Percentiles rank a stretch among this genome's conserved stretches.
phyloP scores from a whole-genome alignment of 2,888 invertebrate species.

The Itoplectis maculator region DNA sequence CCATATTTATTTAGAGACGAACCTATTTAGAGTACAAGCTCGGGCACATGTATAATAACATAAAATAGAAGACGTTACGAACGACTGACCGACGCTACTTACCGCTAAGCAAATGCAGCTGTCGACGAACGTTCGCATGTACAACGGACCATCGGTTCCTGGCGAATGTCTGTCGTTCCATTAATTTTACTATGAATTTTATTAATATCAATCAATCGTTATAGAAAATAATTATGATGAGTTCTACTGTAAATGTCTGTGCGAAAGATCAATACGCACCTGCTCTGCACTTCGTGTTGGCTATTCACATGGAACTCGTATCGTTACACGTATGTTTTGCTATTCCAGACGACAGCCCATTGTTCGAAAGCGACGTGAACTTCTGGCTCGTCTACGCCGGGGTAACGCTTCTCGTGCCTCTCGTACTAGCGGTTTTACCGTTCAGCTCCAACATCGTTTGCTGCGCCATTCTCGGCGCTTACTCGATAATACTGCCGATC shows the following conservation, averaged over 20 bases:
- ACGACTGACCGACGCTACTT: background rate
- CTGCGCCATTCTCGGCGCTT: constrained; percentile 88
- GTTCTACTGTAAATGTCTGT: too few relatives aligned
- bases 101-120: background rate
- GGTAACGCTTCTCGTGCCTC: constrained; percentile 85
- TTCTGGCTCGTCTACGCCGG: constrained; percentile 88
- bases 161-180: too few relatives aligned
- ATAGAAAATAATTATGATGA: too few relatives aligned
- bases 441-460: constrained; percentile 87
- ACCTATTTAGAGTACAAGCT: constrained; percentile 80
- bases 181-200: too few relatives aligned
- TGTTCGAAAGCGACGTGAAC: constrained; percentile 86
- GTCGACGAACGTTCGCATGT: background rate
- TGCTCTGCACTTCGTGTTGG: too few relatives aligned
- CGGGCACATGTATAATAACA: constrained; percentile 71
- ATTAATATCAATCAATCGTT: too few relatives aligned
- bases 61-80: background rate
- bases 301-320: too few relatives aligned
- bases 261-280: too few relatives aligned
- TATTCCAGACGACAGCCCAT: constrained; percentile 84
- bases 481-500: constrained; percentile 87
- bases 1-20: constrained; percentile 80
- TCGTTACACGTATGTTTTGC: constrained; percentile 32
- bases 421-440: constrained; percentile 84
- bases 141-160: too few relatives aligned